These are phyloP conservation scores for Netta rufina DNA, from an alignment of 2,797 vertebrate genomes.

Conservation along the genomic window DNA sequence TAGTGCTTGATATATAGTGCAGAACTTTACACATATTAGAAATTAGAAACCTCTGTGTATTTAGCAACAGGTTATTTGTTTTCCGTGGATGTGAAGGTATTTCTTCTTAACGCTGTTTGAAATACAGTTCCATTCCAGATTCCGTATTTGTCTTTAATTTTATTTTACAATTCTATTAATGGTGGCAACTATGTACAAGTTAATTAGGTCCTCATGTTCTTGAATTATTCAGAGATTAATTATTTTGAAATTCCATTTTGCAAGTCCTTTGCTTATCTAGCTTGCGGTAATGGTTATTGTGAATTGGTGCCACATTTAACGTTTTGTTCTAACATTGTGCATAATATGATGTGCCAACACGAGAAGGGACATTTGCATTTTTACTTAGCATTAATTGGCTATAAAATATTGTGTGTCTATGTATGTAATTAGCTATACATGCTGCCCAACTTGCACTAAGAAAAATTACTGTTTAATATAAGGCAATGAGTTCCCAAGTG, in stretches of 20 bases:
- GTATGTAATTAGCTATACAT: neutral
- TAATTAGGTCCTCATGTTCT: slow-evolving; percentile 29
- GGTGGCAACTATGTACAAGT: neutral
- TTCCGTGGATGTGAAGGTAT: slow-evolving; percentile 17
- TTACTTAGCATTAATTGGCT: slow-evolving; percentile 25
- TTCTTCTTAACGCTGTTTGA: slow-evolving; percentile 37
- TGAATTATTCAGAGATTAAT: slow-evolving; percentile 37
- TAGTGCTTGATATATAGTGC: slow-evolving; percentile 16
- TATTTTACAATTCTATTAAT: neutral
- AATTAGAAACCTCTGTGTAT: slow-evolving; percentile 17
- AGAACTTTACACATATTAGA: neutral
- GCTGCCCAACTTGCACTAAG: neutral
- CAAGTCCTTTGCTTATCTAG: neutral
- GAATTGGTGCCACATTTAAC: neutral
- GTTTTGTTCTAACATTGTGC: slow-evolving; percentile 33
- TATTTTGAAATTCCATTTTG: slow-evolving; percentile 41
- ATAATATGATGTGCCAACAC: slow-evolving; percentile 9
- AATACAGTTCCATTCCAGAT: neutral
- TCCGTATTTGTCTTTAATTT: slow-evolving; percentile 44
- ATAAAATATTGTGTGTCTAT: slow-evolving; percentile 20
- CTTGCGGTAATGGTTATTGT: slow-evolving; percentile 17
- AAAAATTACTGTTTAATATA: neutral
- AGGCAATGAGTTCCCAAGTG: slow-evolving; percentile 12
- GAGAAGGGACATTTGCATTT: slow-evolving; percentile 8
- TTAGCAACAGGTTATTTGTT: neutral